Percentiles rank a stretch among this genome's conserved stretches.
Conservation (phyloP, 2,888 invertebrate genomes). For the Brachypalpus laphriformis region DNA sequence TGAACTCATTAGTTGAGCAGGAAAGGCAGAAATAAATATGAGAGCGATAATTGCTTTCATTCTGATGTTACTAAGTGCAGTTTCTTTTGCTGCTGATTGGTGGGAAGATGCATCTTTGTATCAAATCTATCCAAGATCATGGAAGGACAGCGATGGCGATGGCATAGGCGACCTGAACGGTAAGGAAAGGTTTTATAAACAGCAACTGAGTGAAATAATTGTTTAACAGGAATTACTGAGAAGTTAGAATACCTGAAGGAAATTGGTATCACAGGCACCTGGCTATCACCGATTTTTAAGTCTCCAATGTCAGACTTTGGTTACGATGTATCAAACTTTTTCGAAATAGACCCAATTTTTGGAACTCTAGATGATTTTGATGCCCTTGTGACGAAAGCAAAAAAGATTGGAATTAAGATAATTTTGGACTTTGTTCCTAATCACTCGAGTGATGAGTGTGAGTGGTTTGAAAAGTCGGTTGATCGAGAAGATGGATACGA, state of each 20-base stretch:
- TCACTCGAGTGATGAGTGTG: slow-evolving; percentile 90
- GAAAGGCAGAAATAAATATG: slow-evolving; percentile 1
- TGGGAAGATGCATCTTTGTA: slow-evolving; percentile 92
- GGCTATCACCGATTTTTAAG: slow-evolving; percentile 89
- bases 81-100: slow-evolving; percentile 85
- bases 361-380: slow-evolving; percentile 87
- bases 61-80: not conserved
- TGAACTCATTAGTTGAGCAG: not conserved
- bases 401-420: slow-evolving; percentile 84
- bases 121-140: slow-evolving; percentile 93
- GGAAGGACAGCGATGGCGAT: slow-evolving; percentile 91
- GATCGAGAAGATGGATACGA: slow-evolving; percentile 86
- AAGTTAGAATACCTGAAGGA: slow-evolving; percentile 87
- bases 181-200: slow-evolving; percentile 77
- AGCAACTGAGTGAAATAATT: not conserved
- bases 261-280: slow-evolving; percentile 87
- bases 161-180: slow-evolving; percentile 93
- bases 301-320: slow-evolving; percentile 91
- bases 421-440: slow-evolving; percentile 88
- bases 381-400: slow-evolving; percentile 84
- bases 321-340: slow-evolving; percentile 89
- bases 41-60: not conserved
- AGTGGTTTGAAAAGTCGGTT: slow-evolving; percentile 92
- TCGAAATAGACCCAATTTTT: slow-evolving; percentile 86
- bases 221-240: slow-evolving; percentile 84